Evolutionary conservation across 2,888 invertebrate species (phyloP), one percentile per base, ranked within the genome.

Genomic region (Ichneumon xanthorius): DNA sequence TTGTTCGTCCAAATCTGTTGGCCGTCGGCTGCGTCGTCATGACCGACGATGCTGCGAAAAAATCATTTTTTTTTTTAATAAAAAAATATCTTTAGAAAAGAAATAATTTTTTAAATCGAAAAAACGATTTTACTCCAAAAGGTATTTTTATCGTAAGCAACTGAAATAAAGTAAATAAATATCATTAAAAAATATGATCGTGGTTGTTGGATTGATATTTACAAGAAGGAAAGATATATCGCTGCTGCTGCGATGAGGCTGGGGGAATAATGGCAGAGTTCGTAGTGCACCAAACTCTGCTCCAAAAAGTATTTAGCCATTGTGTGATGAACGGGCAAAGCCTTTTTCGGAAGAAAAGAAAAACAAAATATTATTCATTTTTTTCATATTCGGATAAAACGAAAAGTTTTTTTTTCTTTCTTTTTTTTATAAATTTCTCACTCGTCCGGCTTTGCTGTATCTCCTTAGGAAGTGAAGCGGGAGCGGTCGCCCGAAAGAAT

Each of bases 251-350:
- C 97, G 81, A 98, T 95, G 89, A 97, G 95, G 0, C 99, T 99
- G 0, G 99, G 98, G 84, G 95, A 95, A 90, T 97, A 95, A 90
- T 96, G 96, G 26, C 96, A 96, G 95, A 98, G 95, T 16, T 96
- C 95, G 92, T 98, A 98, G 84, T 98, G 97, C 7, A 98, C 94
- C 65, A 98, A 94, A 78, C 97, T 95, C 85, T 98, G 95, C 93
- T 99, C 99, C 91, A 98, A 95, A 82, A 99, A 96, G 93, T 98
- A 99, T 94, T 99, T 99, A 16, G 98, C 97, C 94, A 98, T 95
- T 77, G 96, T 96, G 92, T 98, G 98, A 89, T 96, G 96, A 50
- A 95, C 92, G 30, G 95, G 95, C 71, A 95, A 94, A 71, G 97
- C 97, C 96, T 86, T 63, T 67, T 22, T 48, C 16, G 16, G 55